phyloP scores from a whole-genome alignment of 2,113 vertebrate species.

The Cebidichthys violaceus region DNA sequence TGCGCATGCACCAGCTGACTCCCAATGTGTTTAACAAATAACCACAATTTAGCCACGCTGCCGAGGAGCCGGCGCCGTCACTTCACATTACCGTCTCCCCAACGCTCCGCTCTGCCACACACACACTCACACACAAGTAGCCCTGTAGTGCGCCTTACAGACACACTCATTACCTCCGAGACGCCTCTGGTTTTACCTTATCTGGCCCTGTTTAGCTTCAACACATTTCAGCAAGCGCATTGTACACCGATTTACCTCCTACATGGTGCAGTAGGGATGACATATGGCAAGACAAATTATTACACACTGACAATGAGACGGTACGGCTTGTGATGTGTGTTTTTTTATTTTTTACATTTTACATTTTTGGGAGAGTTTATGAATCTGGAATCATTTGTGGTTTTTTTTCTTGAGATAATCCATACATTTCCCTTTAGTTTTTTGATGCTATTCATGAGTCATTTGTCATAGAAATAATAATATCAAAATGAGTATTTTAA shows the following conservation, averaged over 20 bases:
- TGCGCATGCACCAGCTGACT: conserved; percentile 86
- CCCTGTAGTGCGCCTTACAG: conserved; percentile 68
- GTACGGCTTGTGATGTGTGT: conserved; percentile 25
- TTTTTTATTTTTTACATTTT: conserved; percentile 7
- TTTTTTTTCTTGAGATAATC: conserved; percentile 7
- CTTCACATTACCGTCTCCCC: conserved; percentile 92
- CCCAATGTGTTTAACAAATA: conserved; percentile 97
- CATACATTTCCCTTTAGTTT: neutral
- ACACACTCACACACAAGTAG: conserved; percentile 8
- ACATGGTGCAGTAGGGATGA: conserved; percentile 54
- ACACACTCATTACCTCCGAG: conserved; percentile 76
- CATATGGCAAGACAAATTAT: conserved; percentile 68
- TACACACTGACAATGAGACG: conserved; percentile 53
- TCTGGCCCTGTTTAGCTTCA: conserved; percentile 73
- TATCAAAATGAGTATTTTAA: neutral
- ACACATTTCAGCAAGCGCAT: conserved; percentile 68
- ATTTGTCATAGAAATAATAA: no score
- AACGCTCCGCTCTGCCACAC: conserved; percentile 85
- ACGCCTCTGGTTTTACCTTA: conserved; percentile 78
- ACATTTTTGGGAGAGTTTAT: conserved; percentile 21
- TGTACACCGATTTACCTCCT: conserved; percentile 69
- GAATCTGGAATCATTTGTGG: neutral
- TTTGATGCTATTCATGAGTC: neutral
- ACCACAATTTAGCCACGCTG: conserved; percentile 93
- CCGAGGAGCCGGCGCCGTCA: conserved; percentile 92